Percentiles rank a stretch among this genome's conserved stretches.
phyloP scores from a whole-genome alignment of 2,113 vertebrate genomes.

The Nothocercus julius region DNA sequence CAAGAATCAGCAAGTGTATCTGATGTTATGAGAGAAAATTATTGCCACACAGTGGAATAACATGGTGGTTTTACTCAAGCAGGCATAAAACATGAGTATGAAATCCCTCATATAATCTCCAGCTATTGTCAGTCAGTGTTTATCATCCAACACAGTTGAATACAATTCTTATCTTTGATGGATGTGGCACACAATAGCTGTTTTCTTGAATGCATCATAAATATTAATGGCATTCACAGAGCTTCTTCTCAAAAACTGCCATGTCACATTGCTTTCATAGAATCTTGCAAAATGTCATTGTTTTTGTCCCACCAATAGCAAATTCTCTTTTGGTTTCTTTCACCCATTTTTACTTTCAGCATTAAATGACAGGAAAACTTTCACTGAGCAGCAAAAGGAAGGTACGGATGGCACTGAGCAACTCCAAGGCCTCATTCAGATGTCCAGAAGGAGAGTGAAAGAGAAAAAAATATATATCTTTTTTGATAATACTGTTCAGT shows the following conservation, averaged over 20 bases:
- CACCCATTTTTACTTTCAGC: neutral
- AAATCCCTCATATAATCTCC: conserved; percentile 57
- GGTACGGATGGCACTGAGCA: neutral
- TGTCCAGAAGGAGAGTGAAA: conserved; percentile 32
- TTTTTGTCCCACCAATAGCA: conserved; percentile 7
- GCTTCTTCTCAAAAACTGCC: conserved; percentile 64
- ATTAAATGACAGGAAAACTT: neutral
- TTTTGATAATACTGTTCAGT: conserved; percentile 1
- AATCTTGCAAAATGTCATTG: conserved; percentile 43
- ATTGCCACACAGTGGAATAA: conserved; percentile 25
- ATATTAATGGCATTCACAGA: conserved; percentile 72
- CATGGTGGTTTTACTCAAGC: conserved; percentile 3
- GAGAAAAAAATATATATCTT: neutral
- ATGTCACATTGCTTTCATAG: conserved; percentile 43
- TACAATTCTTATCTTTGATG: conserved; percentile 65
- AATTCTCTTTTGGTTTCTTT: conserved; percentile 2
- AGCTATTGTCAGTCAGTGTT: conserved; percentile 68
- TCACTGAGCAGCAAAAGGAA: neutral
- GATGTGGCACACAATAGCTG: conserved; percentile 57
- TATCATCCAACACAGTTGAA: conserved; percentile 51
- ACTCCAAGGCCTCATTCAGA: conserved; percentile 8
- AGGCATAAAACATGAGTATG: conserved; percentile 27
- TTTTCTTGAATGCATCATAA: conserved; percentile 67
- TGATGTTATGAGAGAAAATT: conserved; percentile 49
- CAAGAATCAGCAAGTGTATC: conserved; percentile 12